phyloP scores from a whole-genome alignment of 2,113 vertebrate genomes.

The Phylloscopus trochiloides region DNA sequence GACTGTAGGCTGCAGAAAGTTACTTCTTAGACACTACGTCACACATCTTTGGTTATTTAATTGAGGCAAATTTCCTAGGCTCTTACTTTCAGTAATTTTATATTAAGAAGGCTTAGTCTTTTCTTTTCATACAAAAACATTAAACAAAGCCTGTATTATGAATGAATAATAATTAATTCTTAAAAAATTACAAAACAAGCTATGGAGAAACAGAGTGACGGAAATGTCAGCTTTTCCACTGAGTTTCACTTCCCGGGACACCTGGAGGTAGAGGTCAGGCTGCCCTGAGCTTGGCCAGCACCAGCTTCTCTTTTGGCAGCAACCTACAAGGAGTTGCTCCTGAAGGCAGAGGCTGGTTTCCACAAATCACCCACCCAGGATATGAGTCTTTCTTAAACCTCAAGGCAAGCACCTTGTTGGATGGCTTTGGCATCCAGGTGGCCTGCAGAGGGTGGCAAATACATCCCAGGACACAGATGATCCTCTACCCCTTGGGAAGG shows the following conservation, averaged over 20 bases:
- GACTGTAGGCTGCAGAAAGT: background rate
- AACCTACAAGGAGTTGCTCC: accelerated
- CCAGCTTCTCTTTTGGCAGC: accelerated
- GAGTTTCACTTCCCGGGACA: accelerated
- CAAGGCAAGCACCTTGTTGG: too few relatives aligned
- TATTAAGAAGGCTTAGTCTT: background rate
- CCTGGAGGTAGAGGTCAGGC: background rate
- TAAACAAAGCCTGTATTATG: background rate
- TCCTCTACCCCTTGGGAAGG: background rate
- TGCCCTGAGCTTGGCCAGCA: background rate
- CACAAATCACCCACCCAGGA: background rate
- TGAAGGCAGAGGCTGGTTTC: background rate
- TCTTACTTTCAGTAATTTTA: background rate
- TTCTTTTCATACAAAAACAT: background rate
- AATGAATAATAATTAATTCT: background rate
- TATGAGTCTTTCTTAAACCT: too few relatives aligned
- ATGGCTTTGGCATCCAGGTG: background rate
- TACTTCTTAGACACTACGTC: background rate
- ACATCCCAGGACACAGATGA: accelerated
- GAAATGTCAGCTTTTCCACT: background rate
- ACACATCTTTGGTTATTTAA: background rate
- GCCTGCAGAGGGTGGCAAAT: background rate
- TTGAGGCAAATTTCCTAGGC: background rate
- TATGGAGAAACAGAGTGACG: background rate
- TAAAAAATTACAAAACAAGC: background rate